phyloP scores from a whole-genome alignment of 2,797 vertebrate species.

The Echiichthys vipera region DNA sequence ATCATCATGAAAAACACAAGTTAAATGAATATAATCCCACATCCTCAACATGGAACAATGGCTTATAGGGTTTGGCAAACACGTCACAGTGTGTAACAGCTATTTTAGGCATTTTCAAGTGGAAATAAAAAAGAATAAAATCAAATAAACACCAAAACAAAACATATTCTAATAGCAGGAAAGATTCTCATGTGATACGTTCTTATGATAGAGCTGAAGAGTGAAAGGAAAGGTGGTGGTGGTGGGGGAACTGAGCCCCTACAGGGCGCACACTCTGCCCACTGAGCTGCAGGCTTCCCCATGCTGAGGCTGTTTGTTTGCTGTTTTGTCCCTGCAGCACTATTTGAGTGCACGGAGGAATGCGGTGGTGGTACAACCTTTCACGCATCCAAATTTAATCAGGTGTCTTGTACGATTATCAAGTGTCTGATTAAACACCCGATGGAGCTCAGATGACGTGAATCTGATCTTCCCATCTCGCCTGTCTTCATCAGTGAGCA shows the following conservation, averaged over 20 bases:
- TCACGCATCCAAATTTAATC: constrained; percentile 41
- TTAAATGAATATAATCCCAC: background rate
- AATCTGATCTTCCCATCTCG: constrained; percentile 23
- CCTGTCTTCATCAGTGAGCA: background rate
- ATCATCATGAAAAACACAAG: background rate
- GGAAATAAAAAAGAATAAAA: background rate
- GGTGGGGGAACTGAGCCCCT: no score
- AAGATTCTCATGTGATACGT: no score
- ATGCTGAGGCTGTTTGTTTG: background rate
- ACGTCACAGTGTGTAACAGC: background rate
- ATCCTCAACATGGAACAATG: background rate
- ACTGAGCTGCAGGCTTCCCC: no score
- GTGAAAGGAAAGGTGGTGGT: no score
- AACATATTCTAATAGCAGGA: background rate
- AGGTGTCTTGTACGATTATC: constrained; percentile 37
- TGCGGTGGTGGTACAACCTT: background rate
- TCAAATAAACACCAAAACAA: background rate
- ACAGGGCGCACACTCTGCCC: no score
- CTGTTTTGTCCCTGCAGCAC: background rate
- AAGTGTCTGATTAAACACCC: constrained; percentile 29
- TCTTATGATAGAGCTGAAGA: background rate
- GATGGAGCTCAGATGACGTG: constrained; percentile 21
- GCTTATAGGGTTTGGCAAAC: constrained; percentile 5
- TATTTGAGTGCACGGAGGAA: background rate
- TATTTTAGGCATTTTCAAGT: background rate